Evolutionary conservation across 1,140 invertebrate species (phyloP), one percentile per base, ranked within the genome.

Genomic region (Ephestia elutella): DNA sequence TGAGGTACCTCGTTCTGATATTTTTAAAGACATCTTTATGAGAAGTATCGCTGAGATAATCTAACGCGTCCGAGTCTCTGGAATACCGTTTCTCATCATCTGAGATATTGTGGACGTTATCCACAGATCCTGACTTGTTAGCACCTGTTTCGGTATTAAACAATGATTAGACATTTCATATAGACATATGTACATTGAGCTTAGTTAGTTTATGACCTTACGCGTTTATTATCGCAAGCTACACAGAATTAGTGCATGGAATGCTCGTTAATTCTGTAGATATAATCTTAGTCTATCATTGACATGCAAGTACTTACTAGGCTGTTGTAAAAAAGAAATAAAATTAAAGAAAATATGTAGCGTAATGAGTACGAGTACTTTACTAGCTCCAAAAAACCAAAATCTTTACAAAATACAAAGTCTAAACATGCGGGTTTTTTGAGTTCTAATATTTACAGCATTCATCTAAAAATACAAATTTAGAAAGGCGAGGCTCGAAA

Each of bases 91-190:
- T 75, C 51, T 74, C 79, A 51, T 82, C 80, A 59, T 82, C 75
- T 17, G 71, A 80, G 73, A 64, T 58, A 61, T 70, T 69, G 56
- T 71, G 60, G 59, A 76, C 68, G 70, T 72, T 84, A 79, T 83
- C 82, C 71, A 75, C 64, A 60, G 83, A 80, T 65, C 77, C 75
- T 62, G 80, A 73, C 54, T 67, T 80, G 67, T 81, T 72, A 76
- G 82, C 59, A 88, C 86, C 86, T 88, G 84, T 82, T 72, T 78
- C 70, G 73, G 73, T 73, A 84, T 74, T 49, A 86, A 82, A 83
- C 71, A 63, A 59, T 61, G 38, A 86, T 86, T 87, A 86, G 81
- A 84, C 61, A 60, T 54, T 49, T 55, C 5, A 55, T 54, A 60
- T 56, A 54, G 20, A 54, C 51, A 60, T 32, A 49, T 56, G 19